These are phyloP conservation scores for Pantherophis alleghaniensis DNA, from an alignment of 2,797 vertebrate genomes.

Conservation along the genomic window DNA sequence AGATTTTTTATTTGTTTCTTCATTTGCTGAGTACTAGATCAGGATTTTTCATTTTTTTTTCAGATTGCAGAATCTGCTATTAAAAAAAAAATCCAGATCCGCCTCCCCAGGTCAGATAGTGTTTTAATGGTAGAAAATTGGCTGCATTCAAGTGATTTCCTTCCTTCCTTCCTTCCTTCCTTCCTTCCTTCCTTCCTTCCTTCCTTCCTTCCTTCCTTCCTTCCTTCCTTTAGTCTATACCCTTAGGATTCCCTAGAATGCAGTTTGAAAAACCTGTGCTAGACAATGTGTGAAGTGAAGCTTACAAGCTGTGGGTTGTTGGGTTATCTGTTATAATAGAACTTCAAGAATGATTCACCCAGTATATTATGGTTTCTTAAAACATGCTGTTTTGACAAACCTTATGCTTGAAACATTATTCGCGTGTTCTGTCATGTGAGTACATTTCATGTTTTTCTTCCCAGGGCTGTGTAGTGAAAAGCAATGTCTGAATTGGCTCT, in stretches of 20 bases:
- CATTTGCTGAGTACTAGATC: not conserved
- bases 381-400: not conserved
- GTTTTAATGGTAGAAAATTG: not conserved
- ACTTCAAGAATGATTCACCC: not conserved
- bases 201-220: too few species aligned
- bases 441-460: not conserved
- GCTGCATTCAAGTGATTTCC: not conserved
- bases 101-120: not conserved
- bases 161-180: not conserved
- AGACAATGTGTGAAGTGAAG: not conserved
- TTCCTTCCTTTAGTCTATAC: too few species aligned
- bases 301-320: not conserved
- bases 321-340: not conserved
- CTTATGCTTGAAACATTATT: not conserved
- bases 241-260: not conserved
- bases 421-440: not conserved
- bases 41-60: not conserved
- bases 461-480: not conserved
- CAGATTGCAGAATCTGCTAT: not conserved
- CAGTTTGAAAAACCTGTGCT: not conserved
- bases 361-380: not conserved
- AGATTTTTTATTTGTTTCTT: not conserved
- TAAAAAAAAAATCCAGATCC: not conserved
- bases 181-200: not conserved
- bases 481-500: not conserved